These are phyloP conservation scores for Petroica traversi DNA, from an alignment of 2,113 vertebrate species.

Conservation along the genomic window DNA sequence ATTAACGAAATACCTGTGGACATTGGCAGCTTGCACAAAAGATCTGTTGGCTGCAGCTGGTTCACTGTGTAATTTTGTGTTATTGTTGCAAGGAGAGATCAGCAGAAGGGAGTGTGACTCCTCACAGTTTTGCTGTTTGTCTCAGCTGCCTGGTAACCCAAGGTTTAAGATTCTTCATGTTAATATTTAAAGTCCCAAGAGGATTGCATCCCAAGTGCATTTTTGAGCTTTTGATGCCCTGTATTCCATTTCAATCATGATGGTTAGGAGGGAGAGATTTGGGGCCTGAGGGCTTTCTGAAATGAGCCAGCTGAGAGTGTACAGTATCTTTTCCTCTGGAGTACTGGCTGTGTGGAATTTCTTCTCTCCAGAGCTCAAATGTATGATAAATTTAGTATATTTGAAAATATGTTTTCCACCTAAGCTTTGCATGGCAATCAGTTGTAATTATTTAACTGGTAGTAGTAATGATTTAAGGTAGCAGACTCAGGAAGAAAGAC, in stretches of 20 bases:
- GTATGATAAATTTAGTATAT: not conserved
- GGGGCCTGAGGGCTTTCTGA: conserved; percentile 17
- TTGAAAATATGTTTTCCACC: not conserved
- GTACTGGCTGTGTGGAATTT: not conserved
- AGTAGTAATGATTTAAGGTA: not conserved
- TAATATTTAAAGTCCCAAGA: conserved; percentile 5
- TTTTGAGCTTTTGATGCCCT: not conserved
- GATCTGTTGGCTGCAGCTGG: not conserved
- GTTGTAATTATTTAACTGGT: not conserved
- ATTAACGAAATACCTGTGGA: not conserved
- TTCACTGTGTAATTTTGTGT: not conserved
- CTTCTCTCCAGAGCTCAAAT: not conserved
- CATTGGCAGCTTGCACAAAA: not conserved
- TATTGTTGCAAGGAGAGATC: not conserved
- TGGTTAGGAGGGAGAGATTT: not conserved
- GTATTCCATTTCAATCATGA: not conserved
- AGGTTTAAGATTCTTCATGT: not conserved
- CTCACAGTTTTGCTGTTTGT: not conserved
- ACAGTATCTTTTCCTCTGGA: not conserved
- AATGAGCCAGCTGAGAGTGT: not conserved
- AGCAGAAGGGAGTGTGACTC: not conserved
- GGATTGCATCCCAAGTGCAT: not conserved
- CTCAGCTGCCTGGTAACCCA: not conserved
- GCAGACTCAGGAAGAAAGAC: not conserved
- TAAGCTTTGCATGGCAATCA: not conserved